Conservation (phyloP, 2,888 invertebrate species). For the Phortica okadai region DNA sequence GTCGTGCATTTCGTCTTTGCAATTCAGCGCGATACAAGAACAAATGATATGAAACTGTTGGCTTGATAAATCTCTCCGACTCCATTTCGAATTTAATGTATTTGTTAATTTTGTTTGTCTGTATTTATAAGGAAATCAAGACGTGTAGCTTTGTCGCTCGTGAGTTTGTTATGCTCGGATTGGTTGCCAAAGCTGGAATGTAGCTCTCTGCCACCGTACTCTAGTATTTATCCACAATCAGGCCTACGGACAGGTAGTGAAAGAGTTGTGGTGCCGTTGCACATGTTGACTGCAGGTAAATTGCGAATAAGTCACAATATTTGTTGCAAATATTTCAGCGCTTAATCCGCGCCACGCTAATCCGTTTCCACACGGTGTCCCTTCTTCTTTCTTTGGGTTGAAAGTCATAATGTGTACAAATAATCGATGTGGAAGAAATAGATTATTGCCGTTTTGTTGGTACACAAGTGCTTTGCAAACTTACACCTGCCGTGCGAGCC, state of each 20-base stretch:
- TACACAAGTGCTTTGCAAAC: background rate
- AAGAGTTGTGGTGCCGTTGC: background rate
- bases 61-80: constrained; percentile 39
- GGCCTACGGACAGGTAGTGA: background rate
- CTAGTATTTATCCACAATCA: background rate
- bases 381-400: constrained; percentile 28
- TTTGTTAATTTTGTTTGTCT: no score
- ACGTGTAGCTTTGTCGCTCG: background rate
- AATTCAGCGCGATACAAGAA: constrained; percentile 60
- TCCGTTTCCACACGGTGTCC: constrained; percentile 40
- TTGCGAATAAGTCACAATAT: constrained; percentile 48
- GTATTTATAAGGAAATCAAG: no score
- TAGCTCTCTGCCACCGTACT: background rate
- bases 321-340: constrained; percentile 66
- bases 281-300: background rate
- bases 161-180: background rate
- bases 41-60: constrained; percentile 61
- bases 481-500: background rate
- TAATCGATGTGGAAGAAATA: constrained; percentile 22
- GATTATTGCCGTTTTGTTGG: background rate
- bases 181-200: background rate
- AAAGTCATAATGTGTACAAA: constrained; percentile 44
- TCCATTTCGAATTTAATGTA: no score
- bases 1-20: constrained; percentile 56
- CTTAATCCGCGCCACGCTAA: constrained; percentile 57